Percentiles rank a stretch among this genome's conserved stretches.
Conservation (phyloP, 2,888 invertebrate species). For the Lithophane ornitopus region DNA sequence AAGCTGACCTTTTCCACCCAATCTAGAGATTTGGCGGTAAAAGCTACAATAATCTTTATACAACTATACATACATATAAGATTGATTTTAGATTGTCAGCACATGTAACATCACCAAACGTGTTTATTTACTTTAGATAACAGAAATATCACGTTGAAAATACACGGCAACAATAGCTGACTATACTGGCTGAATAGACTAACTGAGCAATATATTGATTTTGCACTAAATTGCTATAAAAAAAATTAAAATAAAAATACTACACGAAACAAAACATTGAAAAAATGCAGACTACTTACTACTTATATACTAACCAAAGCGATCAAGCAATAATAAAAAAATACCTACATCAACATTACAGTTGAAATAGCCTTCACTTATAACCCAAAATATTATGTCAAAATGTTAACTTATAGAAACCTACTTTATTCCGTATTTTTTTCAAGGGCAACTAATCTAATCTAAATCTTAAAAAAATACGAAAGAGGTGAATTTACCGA, state of each 20-base stretch:
- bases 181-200: too few species aligned
- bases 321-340: neutral
- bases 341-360: too few species aligned
- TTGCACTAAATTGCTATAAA: neutral
- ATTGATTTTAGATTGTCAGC: slow-evolving; percentile 1
- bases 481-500: neutral
- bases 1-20: neutral
- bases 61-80: neutral
- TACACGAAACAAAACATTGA: neutral
- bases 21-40: neutral
- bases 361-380: too few species aligned
- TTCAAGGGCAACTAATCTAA: too few species aligned
- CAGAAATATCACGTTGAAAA: neutral
- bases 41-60: neutral
- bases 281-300: too few species aligned
- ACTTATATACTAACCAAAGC: neutral
- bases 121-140: slow-evolving; percentile 49
- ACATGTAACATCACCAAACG: slow-evolving; percentile 14
- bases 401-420: too few species aligned
- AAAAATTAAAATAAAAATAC: neutral
- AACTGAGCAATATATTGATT: neutral
- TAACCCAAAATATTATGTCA: too few species aligned
- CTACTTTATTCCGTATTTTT: too few species aligned
- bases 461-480: neutral
- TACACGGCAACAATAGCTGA: too few species aligned